Base-by-base conservation (phyloP, 2,888 invertebrate genomes). In the Pollenia angustigena region DNA sequence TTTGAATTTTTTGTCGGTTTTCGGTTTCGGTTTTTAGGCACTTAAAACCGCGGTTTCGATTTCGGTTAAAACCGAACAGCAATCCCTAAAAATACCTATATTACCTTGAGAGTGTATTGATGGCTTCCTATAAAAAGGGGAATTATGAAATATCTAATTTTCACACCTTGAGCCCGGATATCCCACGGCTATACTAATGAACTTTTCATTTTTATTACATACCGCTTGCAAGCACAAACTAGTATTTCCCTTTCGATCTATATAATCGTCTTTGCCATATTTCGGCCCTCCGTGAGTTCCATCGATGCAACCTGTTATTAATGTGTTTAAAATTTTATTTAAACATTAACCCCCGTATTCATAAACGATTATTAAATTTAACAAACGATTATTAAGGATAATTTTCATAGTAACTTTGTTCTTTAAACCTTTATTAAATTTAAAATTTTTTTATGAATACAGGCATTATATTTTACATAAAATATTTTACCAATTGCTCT, bases 151-250 rank as follows among this genome's bases (percentile, higher is more conserved):
- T 23, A 85, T 84, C 50, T 66, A 60, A n/a, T 62, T 85, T 42
- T 87, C 87, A 66, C 85, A 79, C 1, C 44, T 68, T 10, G 83
- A 83, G 8, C 88, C 86, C 1, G 85, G 85, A 68, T 75, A 78
- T 32, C 86, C 85, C 66, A 87, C 79, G 50, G 71, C 88, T 1
- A 79, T 60, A 48, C 76, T 79, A 7, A 71, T 85, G 68, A 88
- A 88, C 69, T 83, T 85, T 4, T 32, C 72, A 4, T 88, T 82
- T 10, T 76, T 64, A 54, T 86, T 23, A 64, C 83, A 85, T 14
- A 84, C 72, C 18, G 40, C 86, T 42, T 87, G 81, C 18, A 66
- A 54, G 14, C 50, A 58, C 44, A 78, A 12, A 7, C 50, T 50
- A 50, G 32, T 50, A 40, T 71, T 69, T 16, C 69, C 75, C 42